phyloP scores from a whole-genome alignment of 2,888 invertebrate genomes.

The Saturnia japonica region DNA sequence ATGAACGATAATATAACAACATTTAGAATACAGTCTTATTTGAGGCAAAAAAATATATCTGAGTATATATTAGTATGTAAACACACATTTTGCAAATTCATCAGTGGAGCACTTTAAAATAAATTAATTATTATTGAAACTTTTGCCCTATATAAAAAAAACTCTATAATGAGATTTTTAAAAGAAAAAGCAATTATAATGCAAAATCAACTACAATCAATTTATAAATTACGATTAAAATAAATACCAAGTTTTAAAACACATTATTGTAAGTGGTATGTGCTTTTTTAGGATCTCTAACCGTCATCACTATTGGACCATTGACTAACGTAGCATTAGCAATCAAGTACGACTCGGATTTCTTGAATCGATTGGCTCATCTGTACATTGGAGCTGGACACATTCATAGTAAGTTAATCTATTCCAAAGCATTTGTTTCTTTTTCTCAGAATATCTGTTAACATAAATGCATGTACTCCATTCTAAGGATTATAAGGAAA shows the following conservation, averaged over 20 bases:
- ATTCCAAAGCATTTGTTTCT: background rate
- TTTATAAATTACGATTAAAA: background rate
- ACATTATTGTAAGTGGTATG: background rate
- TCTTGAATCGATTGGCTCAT: constrained; percentile 84
- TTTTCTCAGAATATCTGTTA: too few relatives aligned
- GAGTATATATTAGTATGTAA: too few relatives aligned
- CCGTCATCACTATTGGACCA: constrained; percentile 86
- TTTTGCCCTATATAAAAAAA: background rate
- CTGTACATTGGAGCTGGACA: constrained; percentile 92
- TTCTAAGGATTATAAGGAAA: too few relatives aligned
- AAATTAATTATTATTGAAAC: background rate
- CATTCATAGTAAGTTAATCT: constrained; percentile 81
- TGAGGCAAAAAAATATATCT: background rate
- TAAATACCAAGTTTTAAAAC: background rate
- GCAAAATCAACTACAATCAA: background rate
- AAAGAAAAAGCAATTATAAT: background rate
- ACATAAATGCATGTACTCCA: too few relatives aligned
- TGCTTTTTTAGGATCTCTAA: constrained; percentile 71
- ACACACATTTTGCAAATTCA: background rate
- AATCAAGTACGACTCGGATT: constrained; percentile 84
- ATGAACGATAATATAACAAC: too few relatives aligned
- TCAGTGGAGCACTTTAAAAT: background rate
- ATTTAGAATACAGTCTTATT: too few relatives aligned
- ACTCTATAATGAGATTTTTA: background rate
- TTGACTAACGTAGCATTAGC: constrained; percentile 91